Conservation (phyloP, 37 sponge, comb jelly and placozoan species). For the Petrosia ficiformis region DNA sequence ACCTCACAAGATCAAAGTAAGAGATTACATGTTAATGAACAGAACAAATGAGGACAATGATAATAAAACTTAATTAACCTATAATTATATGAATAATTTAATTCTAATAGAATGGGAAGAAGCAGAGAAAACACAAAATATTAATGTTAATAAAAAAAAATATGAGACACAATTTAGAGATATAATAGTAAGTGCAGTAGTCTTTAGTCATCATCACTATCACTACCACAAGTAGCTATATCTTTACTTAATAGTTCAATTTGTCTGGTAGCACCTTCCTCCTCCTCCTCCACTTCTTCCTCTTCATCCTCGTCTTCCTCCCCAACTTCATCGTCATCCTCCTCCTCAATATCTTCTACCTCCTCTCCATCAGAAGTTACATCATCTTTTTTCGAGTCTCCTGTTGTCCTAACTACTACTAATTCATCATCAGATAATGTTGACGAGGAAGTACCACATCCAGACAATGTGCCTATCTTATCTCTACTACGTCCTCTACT, state of each 20-base stretch:
- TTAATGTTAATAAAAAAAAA: too few relatives aligned
- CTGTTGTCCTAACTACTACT: neutral
- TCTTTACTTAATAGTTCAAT: neutral
- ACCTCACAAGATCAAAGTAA: conserved; percentile 52
- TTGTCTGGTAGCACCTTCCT: neutral
- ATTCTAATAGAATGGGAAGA: too few relatives aligned
- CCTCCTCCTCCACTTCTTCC: neutral
- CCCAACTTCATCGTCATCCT: neutral
- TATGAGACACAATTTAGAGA: too few relatives aligned
- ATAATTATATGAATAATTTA: too few relatives aligned
- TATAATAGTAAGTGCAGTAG: too few relatives aligned
- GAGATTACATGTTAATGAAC: conserved; percentile 14
- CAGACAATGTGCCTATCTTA: neutral
- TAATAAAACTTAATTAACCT: too few relatives aligned
- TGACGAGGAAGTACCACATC: neutral
- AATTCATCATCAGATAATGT: neutral
- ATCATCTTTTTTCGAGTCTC: too few relatives aligned
- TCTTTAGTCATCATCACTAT: conserved; percentile 20
- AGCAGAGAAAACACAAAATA: too few relatives aligned
- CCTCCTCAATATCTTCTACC: neutral
- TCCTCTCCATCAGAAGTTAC: neutral
- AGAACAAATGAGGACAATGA: neutral
- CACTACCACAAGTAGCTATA: conserved; percentile 33
- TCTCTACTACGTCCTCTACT: neutral
- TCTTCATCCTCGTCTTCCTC: neutral